These are phyloP conservation scores for Ornithorhynchus anatinus DNA, from an alignment of 2,113 vertebrate genomes.

Conservation along the genomic window DNA sequence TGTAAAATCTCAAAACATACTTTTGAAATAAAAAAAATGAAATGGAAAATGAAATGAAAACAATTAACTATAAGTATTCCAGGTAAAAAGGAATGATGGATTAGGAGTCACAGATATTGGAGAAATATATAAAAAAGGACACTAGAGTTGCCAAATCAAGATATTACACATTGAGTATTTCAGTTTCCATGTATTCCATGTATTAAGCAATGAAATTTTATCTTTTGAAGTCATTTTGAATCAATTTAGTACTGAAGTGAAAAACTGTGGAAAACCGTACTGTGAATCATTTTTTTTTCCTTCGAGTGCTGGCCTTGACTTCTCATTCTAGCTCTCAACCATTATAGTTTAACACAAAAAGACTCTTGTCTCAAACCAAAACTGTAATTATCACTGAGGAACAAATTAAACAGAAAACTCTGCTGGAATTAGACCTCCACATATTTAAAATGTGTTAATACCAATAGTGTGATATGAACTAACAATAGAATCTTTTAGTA, in stretches of 20 bases:
- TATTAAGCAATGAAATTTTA: background rate
- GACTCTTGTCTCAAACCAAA: constrained; percentile 61
- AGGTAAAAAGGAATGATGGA: constrained; percentile 2
- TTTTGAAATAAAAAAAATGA: too few relatives aligned
- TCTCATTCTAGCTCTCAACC: constrained; percentile 55
- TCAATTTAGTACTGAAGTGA: constrained; percentile 20
- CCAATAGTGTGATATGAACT: constrained; percentile 52
- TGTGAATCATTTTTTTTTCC: constrained; percentile 43
- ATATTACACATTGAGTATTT: constrained; percentile 14
- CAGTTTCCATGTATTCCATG: background rate
- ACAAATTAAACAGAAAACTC: constrained; percentile 66
- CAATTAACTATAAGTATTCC: background rate
- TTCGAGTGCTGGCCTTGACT: constrained; percentile 46
- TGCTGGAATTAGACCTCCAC: constrained; percentile 47
- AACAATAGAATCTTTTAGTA: constrained; percentile 52
- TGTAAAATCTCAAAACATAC: too few relatives aligned
- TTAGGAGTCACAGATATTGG: background rate
- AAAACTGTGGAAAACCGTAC: constrained; percentile 34
- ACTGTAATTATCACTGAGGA: constrained; percentile 69
- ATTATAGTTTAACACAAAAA: constrained; percentile 64
- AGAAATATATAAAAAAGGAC: too few relatives aligned
- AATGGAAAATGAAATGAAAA: too few relatives aligned
- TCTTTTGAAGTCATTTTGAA: constrained; percentile 26
- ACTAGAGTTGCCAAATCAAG: background rate
- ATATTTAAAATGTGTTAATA: constrained; percentile 59